Percentiles rank a stretch among this genome's conserved stretches.
phyloP scores from a whole-genome alignment of 2,888 invertebrate genomes.

The Xestia ashworthii region DNA sequence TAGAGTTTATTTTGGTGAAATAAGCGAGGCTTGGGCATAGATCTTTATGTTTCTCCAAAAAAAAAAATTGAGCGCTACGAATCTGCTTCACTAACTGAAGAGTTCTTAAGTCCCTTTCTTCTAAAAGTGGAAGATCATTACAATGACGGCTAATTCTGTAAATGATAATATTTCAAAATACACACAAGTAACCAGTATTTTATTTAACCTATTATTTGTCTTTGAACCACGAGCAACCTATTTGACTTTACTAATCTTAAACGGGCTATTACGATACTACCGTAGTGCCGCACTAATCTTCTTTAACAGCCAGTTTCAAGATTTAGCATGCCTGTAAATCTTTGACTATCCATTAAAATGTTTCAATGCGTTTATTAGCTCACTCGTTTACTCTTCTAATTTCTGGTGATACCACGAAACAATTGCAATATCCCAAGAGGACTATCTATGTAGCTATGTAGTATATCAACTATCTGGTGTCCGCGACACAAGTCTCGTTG shows the following conservation, averaged over 20 bases:
- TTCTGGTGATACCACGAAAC: background rate
- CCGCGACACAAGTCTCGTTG: too few relatives aligned
- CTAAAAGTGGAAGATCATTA: background rate
- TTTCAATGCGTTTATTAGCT: conserved; percentile 45
- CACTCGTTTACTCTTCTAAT: conserved; percentile 20
- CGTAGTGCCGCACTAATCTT: conserved; percentile 37
- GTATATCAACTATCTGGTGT: too few relatives aligned
- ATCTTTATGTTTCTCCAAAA: background rate
- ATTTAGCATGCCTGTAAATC: conserved; percentile 56
- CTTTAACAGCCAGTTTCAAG: conserved; percentile 41
- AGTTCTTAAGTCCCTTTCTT: background rate
- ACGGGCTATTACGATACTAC: conserved; percentile 52
- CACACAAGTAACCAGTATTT: conserved; percentile 11
- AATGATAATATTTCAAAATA: background rate
- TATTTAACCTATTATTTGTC: conserved; percentile 13
- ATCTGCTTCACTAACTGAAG: background rate
- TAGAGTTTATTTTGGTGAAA: background rate
- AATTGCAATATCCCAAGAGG: background rate
- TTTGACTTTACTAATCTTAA: conserved; percentile 58
- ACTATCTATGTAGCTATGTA: background rate
- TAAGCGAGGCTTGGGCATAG: background rate
- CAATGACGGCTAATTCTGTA: background rate
- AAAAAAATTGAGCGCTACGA: background rate
- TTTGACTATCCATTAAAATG: conserved; percentile 43
- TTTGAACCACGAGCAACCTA: conserved; percentile 38